These are phyloP conservation scores for Tyrophagus putrescentiae DNA, from an alignment of 1,140 invertebrate species.

Conservation along the genomic window DNA sequence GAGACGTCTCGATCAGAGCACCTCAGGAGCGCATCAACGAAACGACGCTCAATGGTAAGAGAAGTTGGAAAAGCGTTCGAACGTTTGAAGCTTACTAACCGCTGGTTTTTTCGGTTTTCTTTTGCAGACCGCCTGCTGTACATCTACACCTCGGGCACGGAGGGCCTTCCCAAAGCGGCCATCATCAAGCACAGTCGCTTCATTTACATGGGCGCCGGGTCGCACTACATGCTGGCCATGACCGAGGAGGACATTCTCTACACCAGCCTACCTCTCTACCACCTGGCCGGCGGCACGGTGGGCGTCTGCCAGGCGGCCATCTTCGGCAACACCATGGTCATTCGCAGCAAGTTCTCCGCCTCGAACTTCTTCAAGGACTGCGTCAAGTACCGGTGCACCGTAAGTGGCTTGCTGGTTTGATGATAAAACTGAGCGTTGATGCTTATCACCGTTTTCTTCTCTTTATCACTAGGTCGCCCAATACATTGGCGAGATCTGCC, in stretches of 20 bases:
- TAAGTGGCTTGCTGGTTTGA: slow-evolving; percentile 4
- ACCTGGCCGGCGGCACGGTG: slow-evolving; percentile 78
- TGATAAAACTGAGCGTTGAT: slow-evolving; percentile 7
- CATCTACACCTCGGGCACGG: slow-evolving; percentile 83
- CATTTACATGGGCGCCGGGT: slow-evolving; percentile 20
- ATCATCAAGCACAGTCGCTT: slow-evolving; percentile 62
- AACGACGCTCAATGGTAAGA: not conserved
- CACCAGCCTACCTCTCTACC: slow-evolving; percentile 77
- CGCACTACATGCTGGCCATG: slow-evolving; percentile 28
- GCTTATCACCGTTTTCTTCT: not conserved
- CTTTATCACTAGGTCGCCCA: slow-evolving; percentile 48
- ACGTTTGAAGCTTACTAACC: not conserved
- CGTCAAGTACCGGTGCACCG: slow-evolving; percentile 81
- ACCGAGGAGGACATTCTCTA: slow-evolving; percentile 59
- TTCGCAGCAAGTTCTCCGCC: slow-evolving; percentile 87
- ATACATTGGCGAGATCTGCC: slow-evolving; percentile 97
- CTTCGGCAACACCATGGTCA: slow-evolving; percentile 65
- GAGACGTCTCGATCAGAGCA: not conserved
- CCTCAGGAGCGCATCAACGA: not conserved
- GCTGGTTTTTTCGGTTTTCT: not conserved
- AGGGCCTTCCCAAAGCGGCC: slow-evolving; percentile 77
- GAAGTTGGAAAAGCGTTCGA: not conserved
- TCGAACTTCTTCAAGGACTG: slow-evolving; percentile 88
- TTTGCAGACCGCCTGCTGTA: slow-evolving; percentile 39
- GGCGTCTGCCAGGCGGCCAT: slow-evolving; percentile 65